Base-by-base conservation (phyloP, 2,888 invertebrate genomes). In the Pyrgus malvae region DNA sequence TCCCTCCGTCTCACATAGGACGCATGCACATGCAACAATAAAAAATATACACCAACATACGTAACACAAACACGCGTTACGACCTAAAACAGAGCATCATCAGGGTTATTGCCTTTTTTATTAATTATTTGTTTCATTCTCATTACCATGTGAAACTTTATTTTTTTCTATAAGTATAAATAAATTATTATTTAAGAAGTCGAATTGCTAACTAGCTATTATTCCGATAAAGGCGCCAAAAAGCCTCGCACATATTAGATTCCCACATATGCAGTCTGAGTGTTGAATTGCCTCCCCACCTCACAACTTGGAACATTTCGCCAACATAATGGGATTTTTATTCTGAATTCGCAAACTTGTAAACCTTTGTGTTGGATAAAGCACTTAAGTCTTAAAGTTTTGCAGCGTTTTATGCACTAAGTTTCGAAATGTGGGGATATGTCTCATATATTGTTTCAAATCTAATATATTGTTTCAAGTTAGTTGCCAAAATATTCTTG, bases 261-360 rank as follows among this genome's bases (percentile, higher is more conserved):
- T 14, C 14, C 14, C 14, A 33, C 14, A 33, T 33, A 33, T 33
- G 33, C 33, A 33, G 33, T 33, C 33, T 14, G 12, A 12, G 14
- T 33, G 33, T 14, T 14, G 33, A 33, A 33, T 33, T 14, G 33
- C 33, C 8, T 12, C 33, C 14, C 14, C n/a, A 33, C 33, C 33
- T 33, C 42, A 14, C 50, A 50, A 50, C 50, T 50, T 50, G 50
- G 42, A 41, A 23, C 50, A 25, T 50, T 50, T 35, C 41, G 23
- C 41, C 16, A 35, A 50, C 42, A 33, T 50, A 50, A 50, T 50
- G 50, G 50, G 31, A 50, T 50, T 50, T 50, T 50, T 50, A 50
- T 50, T 50, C 50, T 29, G 33, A 50, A 50, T 42, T 50, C 50
- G 25, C 50, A 50, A 50, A 50, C 50, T 50, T 50, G 42, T 42